Evolutionary conservation across 2,113 vertebrate genomes (phyloP).

Genomic region (Sinocyclocheilus grahami): DNA sequence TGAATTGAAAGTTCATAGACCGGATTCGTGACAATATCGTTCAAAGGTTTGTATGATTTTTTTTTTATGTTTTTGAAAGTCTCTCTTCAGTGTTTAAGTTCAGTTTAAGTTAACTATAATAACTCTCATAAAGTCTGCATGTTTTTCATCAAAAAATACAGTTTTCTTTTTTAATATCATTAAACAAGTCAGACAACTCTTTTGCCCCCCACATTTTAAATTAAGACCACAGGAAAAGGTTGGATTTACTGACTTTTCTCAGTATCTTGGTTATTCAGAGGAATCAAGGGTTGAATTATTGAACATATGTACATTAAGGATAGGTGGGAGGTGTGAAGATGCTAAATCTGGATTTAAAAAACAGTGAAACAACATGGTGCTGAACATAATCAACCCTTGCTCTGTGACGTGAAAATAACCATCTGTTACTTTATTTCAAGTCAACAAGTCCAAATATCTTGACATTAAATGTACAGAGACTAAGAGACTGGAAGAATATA

Average conservation of each 20-base stretch:
- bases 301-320: background rate
- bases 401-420: background rate
- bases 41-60: too few species aligned
- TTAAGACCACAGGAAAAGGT: background rate
- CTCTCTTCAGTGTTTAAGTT: background rate
- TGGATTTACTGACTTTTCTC: background rate
- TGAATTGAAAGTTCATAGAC: too few species aligned
- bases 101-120: too few species aligned
- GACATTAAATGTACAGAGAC: background rate
- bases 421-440: background rate
- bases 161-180: background rate
- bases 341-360: slow-evolving; percentile 6
- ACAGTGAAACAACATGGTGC: background rate
- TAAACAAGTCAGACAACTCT: background rate
- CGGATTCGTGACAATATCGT: too few species aligned
- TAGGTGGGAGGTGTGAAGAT: slow-evolving; percentile 6
- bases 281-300: background rate
- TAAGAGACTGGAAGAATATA: background rate
- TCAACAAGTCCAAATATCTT: background rate
- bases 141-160: too few species aligned
- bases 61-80: background rate
- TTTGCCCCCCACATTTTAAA: background rate
- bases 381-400: slow-evolving; percentile 1
- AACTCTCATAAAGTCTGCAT: too few species aligned
- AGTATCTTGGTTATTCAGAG: background rate